Conservation (phyloP, 2,888 invertebrate genomes). For the Junonia oenone region DNA sequence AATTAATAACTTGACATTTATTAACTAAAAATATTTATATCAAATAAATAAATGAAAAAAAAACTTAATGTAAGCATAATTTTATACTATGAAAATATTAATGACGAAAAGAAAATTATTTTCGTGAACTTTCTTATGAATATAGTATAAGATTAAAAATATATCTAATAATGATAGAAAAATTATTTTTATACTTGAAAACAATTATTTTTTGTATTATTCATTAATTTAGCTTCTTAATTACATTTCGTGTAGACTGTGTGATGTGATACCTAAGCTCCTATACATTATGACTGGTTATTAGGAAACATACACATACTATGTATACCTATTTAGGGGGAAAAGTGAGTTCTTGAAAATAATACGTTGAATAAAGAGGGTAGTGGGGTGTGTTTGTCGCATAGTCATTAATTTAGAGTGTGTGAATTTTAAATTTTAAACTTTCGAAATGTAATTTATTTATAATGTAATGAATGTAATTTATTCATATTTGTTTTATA, state of each 20-base stretch:
- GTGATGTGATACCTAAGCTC: slow-evolving; percentile 25
- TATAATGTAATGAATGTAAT: no score
- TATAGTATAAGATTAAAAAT: background rate
- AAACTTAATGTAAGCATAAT: background rate
- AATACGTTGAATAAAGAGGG: no score
- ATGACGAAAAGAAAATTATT: background rate
- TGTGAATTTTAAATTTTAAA: no score
- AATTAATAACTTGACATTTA: background rate
- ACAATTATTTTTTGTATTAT: slow-evolving; percentile 7
- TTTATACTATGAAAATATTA: background rate
- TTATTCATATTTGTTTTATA: no score
- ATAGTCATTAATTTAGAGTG: no score
- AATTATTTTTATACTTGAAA: slow-evolving; percentile 17
- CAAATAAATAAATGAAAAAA: background rate
- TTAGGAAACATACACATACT: background rate
- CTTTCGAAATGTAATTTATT: no score
- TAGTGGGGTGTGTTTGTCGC: no score
- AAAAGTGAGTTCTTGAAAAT: background rate
- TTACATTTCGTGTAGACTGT: slow-evolving; percentile 25
- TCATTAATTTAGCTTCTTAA: slow-evolving; percentile 3
- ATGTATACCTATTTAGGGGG: background rate
- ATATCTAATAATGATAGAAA: slow-evolving; percentile 3
- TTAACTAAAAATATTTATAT: background rate
- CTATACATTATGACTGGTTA: background rate
- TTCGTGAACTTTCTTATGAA: background rate